These are phyloP conservation scores for Orgyia antiqua DNA, from an alignment of 2,888 invertebrate genomes.

Conservation along the genomic window DNA sequence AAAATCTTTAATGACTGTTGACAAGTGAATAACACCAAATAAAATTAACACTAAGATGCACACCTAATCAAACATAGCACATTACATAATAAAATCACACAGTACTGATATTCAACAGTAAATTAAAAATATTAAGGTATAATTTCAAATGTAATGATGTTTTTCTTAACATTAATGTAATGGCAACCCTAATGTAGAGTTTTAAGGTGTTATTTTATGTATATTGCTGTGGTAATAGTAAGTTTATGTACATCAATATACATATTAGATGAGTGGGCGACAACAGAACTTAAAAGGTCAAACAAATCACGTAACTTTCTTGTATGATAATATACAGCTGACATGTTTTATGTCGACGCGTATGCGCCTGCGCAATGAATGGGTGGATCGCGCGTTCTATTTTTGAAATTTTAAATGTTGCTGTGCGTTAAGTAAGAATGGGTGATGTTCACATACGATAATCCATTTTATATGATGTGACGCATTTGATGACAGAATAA, in stretches of 20 bases:
- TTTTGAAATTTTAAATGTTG: slow-evolving; percentile 22
- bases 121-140: no score
- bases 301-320: slow-evolving; percentile 49
- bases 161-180: background rate
- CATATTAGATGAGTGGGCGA: slow-evolving; percentile 43
- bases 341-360: slow-evolving; percentile 18
- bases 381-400: slow-evolving; percentile 22
- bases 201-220: slow-evolving; percentile 19
- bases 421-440: slow-evolving; percentile 15
- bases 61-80: slow-evolving; percentile 14
- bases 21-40: slow-evolving; percentile 12
- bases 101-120: no score
- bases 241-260: slow-evolving; percentile 18
- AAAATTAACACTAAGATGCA: slow-evolving; percentile 21
- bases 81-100: slow-evolving; percentile 24
- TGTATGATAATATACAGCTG: slow-evolving; percentile 22
- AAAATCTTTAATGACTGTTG: slow-evolving; percentile 14
- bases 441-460: slow-evolving; percentile 5
- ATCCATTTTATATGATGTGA: no score
- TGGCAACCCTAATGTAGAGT: background rate
- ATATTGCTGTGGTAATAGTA: no score
- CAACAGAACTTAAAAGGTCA: slow-evolving; percentile 44
- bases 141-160: no score
- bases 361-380: slow-evolving; percentile 20
- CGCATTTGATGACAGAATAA: no score